Evolutionary conservation across 2,113 vertebrate genomes (phyloP).

Genomic region (Clarias batrachus): DNA sequence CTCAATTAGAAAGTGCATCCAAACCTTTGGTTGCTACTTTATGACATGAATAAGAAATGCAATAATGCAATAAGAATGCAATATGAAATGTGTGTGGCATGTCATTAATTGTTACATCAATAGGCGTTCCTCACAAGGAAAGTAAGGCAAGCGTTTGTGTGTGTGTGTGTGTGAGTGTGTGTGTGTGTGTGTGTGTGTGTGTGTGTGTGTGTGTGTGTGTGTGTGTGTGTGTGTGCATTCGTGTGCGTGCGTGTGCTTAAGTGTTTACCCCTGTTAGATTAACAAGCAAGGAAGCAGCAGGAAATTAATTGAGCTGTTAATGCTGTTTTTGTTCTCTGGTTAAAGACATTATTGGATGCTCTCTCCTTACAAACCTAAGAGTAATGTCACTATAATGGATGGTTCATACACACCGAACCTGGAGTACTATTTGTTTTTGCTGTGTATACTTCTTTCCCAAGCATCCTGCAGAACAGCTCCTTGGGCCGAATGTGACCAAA

Average conservation of each 20-base stretch:
- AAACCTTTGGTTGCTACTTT: too few relatives aligned
- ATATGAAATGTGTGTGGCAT: too few relatives aligned
- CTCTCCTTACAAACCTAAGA: background rate
- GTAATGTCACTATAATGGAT: background rate
- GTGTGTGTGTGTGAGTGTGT: background rate
- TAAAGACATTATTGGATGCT: constrained; percentile 23
- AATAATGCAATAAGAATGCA: too few relatives aligned
- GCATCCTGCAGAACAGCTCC: background rate
- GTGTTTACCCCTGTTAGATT: background rate
- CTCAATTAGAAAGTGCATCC: too few relatives aligned
- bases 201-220: constrained; percentile 4
- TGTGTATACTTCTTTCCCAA: background rate
- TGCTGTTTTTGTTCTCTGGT: constrained; percentile 24
- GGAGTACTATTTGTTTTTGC: background rate
- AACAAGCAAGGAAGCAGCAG: constrained; percentile 7
- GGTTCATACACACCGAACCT: background rate
- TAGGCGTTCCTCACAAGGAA: background rate
- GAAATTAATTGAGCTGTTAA: constrained; percentile 42
- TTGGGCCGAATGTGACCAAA: background rate
- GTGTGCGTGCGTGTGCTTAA: constrained; percentile 7
- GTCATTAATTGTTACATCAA: background rate
- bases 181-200: constrained; percentile 7
- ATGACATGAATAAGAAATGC: too few relatives aligned
- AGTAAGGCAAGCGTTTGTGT: background rate
- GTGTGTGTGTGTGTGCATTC: background rate